These are phyloP conservation scores for Sialis fuliginosa DNA, from an alignment of 2,888 invertebrate species.

Conservation along the genomic window DNA sequence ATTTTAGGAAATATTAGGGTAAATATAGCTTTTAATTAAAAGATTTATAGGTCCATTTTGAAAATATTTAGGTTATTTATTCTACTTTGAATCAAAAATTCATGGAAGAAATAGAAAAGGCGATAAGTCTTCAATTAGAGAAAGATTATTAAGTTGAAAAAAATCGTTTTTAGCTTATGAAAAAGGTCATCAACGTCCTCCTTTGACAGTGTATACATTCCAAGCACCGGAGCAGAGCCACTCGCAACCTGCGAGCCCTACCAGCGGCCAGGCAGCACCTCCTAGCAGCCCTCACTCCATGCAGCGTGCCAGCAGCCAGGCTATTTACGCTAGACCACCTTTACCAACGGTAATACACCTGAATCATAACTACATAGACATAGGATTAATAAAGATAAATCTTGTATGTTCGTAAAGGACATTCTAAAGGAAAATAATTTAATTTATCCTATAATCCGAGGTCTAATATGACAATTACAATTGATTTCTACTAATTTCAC, in stretches of 20 bases:
- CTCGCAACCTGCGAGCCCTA: conserved; percentile 32
- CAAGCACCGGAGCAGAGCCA: conserved; percentile 52
- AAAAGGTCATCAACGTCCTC: conserved; percentile 66
- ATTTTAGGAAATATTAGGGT: no score
- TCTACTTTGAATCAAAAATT: no score
- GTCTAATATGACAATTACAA: not conserved
- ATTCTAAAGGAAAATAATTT: no score
- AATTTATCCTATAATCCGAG: not conserved
- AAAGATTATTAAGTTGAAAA: no score
- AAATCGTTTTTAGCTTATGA: conserved; percentile 48
- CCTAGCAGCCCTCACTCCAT: conserved; percentile 13
- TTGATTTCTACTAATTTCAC: not conserved
- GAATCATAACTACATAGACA: not conserved
- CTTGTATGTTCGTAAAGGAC: no score
- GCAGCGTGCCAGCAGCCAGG: conserved; percentile 17
- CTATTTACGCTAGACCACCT: conserved; percentile 38
- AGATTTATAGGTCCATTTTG: no score
- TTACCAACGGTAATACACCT: conserved; percentile 44
- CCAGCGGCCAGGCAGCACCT: conserved; percentile 16
- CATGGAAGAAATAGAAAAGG: no score
- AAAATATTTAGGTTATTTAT: no score
- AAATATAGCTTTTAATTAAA: no score
- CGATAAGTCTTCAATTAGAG: no score
- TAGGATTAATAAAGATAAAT: no score
- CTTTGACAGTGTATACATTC: conserved; percentile 75